Evolutionary conservation across 2,113 vertebrate genomes (phyloP).

Genomic region (Recurvirostra avosetta): DNA sequence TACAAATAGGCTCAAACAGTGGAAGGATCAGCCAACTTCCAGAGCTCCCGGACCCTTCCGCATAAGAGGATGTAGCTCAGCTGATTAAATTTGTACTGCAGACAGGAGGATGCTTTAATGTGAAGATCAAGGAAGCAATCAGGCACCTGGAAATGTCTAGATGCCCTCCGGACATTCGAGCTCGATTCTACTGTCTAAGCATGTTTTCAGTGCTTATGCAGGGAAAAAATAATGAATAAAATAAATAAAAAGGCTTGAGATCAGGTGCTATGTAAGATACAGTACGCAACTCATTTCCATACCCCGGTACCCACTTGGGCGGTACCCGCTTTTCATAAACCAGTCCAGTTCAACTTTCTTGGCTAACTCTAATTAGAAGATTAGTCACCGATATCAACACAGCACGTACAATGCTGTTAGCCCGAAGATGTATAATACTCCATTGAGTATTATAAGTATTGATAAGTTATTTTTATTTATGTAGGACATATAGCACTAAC

Average conservation of each 20-base stretch:
- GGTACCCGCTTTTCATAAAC: not conserved
- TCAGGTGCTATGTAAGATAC: rapidly evolving
- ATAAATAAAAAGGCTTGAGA: not conserved
- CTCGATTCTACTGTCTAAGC: not conserved
- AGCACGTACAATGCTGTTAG: not conserved
- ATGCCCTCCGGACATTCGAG: not conserved
- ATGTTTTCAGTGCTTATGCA: not conserved
- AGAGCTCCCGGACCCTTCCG: not conserved
- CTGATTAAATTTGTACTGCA: not conserved
- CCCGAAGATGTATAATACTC: not conserved
- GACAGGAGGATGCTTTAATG: not conserved
- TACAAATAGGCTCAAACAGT: not conserved
- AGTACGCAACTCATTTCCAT: not conserved
- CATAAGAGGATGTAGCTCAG: not conserved
- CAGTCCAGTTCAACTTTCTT: not conserved
- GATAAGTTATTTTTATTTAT: conserved; percentile 16
- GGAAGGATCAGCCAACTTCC: not conserved
- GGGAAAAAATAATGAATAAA: not conserved
- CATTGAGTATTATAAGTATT: not conserved
- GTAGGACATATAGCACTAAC: not conserved
- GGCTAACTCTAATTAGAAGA: not conserved
- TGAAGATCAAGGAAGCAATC: not conserved
- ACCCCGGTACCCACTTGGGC: not conserved
- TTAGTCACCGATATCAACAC: not conserved
- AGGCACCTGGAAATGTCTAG: not conserved